Evolutionary conservation across 1,140 invertebrate genomes (phyloP).

Genomic region (Choristoneura fumiferana): DNA sequence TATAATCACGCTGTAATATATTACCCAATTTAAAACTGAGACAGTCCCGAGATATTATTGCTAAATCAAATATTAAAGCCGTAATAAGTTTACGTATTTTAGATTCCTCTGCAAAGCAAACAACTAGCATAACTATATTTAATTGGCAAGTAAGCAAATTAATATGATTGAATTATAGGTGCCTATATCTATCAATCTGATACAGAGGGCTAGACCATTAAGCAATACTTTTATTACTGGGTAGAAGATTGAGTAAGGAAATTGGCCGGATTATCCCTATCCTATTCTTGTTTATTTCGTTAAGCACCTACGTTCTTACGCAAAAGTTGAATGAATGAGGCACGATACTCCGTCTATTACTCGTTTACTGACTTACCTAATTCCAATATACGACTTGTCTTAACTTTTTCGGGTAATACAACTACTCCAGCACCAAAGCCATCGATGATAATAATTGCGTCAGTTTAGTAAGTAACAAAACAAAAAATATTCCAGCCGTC

Average conservation of each 20-base stretch:
- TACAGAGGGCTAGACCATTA: conserved; percentile 7
- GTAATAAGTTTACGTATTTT: no score
- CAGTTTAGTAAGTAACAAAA: conserved; percentile 5
- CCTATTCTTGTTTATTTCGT: conserved; percentile 17
- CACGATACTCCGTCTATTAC: not conserved
- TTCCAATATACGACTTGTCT: conserved; percentile 6
- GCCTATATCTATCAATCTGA: conserved; percentile 6
- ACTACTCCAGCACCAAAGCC: not conserved
- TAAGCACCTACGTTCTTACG: not conserved
- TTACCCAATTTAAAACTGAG: no score
- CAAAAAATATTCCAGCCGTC: no score
- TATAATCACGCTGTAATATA: no score
- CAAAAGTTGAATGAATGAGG: conserved; percentile 11
- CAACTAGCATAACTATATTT: no score
- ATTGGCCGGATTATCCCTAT: conserved; percentile 13
- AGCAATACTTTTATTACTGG: conserved; percentile 15
- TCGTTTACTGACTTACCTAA: conserved; percentile 1
- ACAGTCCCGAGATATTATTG: no score
- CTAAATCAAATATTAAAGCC: no score
- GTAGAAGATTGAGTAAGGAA: conserved; percentile 17
- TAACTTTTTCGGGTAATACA: conserved; percentile 3
- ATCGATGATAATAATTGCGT: conserved; percentile 1
- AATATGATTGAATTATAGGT: conserved; percentile 13
- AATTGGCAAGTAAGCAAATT: not conserved
- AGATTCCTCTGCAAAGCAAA: no score